These are phyloP conservation scores for Tetraneura akinire DNA, from an alignment of 1,140 invertebrate species.

Conservation along the genomic window DNA sequence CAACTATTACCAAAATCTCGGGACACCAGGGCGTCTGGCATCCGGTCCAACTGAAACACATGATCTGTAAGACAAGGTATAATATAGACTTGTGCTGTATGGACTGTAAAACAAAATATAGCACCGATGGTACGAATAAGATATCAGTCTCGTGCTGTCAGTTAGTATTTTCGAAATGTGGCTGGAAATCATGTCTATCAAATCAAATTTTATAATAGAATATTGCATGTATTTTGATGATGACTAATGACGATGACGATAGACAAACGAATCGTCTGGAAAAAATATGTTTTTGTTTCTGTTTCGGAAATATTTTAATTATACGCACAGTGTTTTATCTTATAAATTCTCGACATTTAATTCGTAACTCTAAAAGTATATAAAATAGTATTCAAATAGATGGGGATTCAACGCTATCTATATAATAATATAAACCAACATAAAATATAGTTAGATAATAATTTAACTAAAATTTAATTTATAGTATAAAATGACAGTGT, in stretches of 20 bases:
- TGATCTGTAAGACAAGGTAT: background rate
- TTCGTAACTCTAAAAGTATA: no score
- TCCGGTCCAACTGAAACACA: background rate
- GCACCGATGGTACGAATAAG: slow-evolving; percentile 19
- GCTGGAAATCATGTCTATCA: background rate
- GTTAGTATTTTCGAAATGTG: background rate
- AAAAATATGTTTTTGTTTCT: no score
- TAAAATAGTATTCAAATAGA: no score
- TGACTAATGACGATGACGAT: background rate
- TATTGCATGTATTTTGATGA: background rate
- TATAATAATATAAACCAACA: no score
- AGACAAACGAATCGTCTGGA: background rate
- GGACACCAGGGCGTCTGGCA: slow-evolving; percentile 25
- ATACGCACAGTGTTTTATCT: no score
- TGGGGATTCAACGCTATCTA: no score
- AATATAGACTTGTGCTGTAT: background rate
- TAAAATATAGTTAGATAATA: no score
- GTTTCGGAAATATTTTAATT: no score
- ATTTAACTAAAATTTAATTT: no score
- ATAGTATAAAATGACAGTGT: no score
- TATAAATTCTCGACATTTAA: no score
- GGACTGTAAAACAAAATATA: background rate
- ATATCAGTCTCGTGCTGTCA: background rate
- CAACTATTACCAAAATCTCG: background rate
- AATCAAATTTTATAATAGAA: background rate